Base-by-base conservation (phyloP, 2,797 vertebrate genomes). In the Tiaroga cobitis region DNA sequence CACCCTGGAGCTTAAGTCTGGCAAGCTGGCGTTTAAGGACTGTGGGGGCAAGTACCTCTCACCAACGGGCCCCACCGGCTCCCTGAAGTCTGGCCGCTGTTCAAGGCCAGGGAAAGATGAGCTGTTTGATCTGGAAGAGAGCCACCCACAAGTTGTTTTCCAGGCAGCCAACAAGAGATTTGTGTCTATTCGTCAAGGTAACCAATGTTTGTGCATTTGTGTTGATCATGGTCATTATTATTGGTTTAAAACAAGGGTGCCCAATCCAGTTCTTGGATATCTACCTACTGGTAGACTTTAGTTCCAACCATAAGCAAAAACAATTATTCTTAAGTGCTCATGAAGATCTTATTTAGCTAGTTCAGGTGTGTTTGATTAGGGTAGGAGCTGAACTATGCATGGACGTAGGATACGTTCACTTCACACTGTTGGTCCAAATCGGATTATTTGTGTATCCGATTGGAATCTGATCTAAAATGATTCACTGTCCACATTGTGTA, bases 161-260 rank as follows among this genome's bases (percentile, higher is more conserved):
- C 94, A 94, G 86, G 98, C 97, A 0, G 95, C 95, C 90, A 99
- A 99, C 41, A 97, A 94, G 91, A 96, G 97, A 96, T 98, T 95
- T 2, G 96, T 99, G 91, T 99, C 98, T 0, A 96, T 97, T 92
- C 96, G 97, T 87, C 98, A 99, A 97, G 98, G 98, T 99, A 96
- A 95, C 43, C 10, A 13, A 54, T 37, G 0, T 5, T 80, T 75
- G 21, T 59, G 9, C 1, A 34, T 26, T 79, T 49, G 5, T 87
- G n/a, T 29, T 69, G 18, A 59, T 84, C 8, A 61, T 67, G 10
- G 19, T 24, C 8, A 56, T 39, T 59, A 39, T 59, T 26, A 41
- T 77, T 72, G 69, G 11, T 72, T 24, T 24, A 41, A 70, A 63
- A 63, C n/a, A 63, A 61, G n/a, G n/a, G 5, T 63, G 59, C 3